A percentile compares a stretch with the other conserved stretches of the same genome.
Evolutionary conservation across 2,888 invertebrate species (phyloP).

Genomic region (Strigamia crassipes): DNA sequence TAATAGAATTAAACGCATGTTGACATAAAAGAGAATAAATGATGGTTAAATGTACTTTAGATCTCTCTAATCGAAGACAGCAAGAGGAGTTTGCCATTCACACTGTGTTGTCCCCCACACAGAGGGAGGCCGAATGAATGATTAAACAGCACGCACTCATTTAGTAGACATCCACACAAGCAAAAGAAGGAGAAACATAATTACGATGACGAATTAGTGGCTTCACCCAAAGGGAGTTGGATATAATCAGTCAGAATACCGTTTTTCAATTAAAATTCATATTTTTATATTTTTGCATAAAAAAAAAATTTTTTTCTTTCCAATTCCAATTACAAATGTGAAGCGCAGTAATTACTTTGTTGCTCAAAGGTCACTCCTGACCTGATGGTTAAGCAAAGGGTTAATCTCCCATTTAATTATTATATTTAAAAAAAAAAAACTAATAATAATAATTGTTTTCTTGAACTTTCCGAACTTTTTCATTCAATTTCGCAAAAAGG

Average conservation of each 20-base stretch:
- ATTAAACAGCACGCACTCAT: constrained; percentile 44
- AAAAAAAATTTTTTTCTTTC: background rate
- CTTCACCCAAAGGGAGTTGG: constrained; percentile 43
- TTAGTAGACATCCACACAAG: background rate
- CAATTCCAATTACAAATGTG: background rate
- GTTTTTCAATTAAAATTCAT: constrained; percentile 1
- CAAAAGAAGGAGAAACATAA: constrained; percentile 44
- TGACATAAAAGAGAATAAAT: constrained; percentile 21
- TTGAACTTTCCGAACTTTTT: too few relatives aligned
- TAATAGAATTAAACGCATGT: constrained; percentile 21
- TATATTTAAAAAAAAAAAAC: background rate
- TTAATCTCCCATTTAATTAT: background rate
- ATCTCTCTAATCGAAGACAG: constrained; percentile 10
- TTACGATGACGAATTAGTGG: constrained; percentile 48
- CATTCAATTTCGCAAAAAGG: too few relatives aligned
- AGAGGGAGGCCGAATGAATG: constrained; percentile 45
- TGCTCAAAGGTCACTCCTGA: background rate
- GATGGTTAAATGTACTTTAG: constrained; percentile 21
- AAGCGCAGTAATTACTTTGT: background rate
- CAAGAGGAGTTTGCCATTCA: constrained; percentile 9
- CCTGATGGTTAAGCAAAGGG: background rate
- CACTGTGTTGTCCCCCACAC: constrained; percentile 13
- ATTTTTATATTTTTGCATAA: background rate
- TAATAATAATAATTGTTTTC: too few relatives aligned
- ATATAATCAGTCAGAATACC: constrained; percentile 5